phyloP scores from a whole-genome alignment of 1,140 invertebrate genomes.

The Panulirus ornatus region DNA sequence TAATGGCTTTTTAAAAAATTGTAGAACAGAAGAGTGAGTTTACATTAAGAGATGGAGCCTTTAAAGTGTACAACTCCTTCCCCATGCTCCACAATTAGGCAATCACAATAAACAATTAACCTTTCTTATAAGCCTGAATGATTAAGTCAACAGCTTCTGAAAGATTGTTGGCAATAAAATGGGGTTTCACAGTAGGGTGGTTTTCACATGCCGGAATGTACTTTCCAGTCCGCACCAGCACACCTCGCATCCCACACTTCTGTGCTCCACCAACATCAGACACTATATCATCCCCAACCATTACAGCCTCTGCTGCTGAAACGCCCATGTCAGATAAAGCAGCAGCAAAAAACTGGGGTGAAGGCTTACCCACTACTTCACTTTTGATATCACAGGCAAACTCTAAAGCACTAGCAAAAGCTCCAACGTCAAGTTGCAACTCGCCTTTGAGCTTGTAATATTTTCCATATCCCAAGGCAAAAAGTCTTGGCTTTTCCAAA shows the following conservation, averaged over 20 bases:
- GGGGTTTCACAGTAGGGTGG: constrained; percentile 80
- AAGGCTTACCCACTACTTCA: constrained; percentile 83
- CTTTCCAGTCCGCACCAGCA: constrained; percentile 83
- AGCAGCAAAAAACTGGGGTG: constrained; percentile 79
- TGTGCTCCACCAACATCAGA: constrained; percentile 82
- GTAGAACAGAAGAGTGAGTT: too few relatives aligned
- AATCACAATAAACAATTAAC: too few relatives aligned
- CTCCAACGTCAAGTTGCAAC: constrained; percentile 81
- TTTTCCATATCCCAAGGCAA: constrained; percentile 81
- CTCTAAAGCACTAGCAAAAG: constrained; percentile 81
- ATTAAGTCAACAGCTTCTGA: constrained; percentile 78
- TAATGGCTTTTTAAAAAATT: too few relatives aligned
- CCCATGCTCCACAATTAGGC: too few relatives aligned
- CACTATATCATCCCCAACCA: constrained; percentile 83
- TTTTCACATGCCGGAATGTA: constrained; percentile 80
- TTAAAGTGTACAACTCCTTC: too few relatives aligned
- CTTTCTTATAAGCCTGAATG: not conserved
- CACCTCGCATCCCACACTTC: constrained; percentile 80
- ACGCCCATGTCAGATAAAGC: constrained; percentile 80
- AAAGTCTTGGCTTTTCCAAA: constrained; percentile 79
- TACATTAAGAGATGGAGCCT: too few relatives aligned
- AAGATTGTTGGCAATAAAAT: constrained; percentile 81
- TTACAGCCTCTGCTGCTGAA: constrained; percentile 79
- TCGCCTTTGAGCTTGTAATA: constrained; percentile 80
- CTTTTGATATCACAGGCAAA: constrained; percentile 81